Evolutionary conservation across 1,140 invertebrate species (phyloP).

Genomic region (Achroia grisella): DNA sequence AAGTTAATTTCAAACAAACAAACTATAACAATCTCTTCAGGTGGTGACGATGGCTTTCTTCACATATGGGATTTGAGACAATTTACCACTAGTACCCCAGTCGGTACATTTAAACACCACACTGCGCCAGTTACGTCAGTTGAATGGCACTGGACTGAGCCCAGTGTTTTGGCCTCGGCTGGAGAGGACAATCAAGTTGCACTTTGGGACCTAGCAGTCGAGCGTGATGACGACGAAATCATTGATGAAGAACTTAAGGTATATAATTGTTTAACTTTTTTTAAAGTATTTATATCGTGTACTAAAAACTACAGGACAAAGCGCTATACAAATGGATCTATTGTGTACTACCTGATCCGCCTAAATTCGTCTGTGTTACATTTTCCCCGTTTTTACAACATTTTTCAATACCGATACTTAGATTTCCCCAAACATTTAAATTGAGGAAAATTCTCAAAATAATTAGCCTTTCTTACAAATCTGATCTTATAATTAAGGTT

Average conservation of each 20-base stretch:
- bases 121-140: conserved; percentile 93
- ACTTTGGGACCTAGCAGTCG: conserved; percentile 96
- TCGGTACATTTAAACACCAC: conserved; percentile 96
- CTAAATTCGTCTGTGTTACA: no score
- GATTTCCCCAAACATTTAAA: no score
- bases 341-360: no score
- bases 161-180: conserved; percentile 93
- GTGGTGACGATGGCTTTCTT: conserved; percentile 96
- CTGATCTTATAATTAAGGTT: no score
- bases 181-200: conserved; percentile 97
- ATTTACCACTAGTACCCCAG: conserved; percentile 86
- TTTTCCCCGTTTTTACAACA: no score
- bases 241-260: conserved; percentile 77
- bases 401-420: no score
- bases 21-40: conserved; percentile 52
- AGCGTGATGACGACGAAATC: conserved; percentile 81
- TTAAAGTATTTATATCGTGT: neutral
- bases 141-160: conserved; percentile 96
- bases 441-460: no score
- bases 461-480: no score
- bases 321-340: no score
- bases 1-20: no score
- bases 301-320: no score
- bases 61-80: conserved; percentile 97
- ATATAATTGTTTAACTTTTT: conserved; percentile 10